Evolutionary conservation across 2,797 vertebrate genomes (phyloP).

Genomic region (Ambastaia sidthimunki): DNA sequence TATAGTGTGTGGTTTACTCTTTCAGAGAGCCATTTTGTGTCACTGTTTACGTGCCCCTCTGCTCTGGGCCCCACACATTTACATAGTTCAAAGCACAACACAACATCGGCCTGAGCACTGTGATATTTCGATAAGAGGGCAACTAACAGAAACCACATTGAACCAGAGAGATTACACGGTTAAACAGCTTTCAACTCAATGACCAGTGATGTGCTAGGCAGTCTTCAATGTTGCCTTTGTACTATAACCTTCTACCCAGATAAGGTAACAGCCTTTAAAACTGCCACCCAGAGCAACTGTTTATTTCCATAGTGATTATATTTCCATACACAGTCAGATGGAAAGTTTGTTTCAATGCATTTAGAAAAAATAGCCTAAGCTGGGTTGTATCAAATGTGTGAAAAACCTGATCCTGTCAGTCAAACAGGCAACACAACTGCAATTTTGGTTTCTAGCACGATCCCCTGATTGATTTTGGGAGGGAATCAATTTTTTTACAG

Average conservation of each 20-base stretch:
- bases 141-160: conserved; percentile 59
- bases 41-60: conserved; percentile 46
- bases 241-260: conserved; percentile 32
- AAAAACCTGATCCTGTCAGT: conserved; percentile 55
- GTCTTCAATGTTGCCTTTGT: conserved; percentile 38
- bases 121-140: conserved; percentile 40
- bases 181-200: neutral
- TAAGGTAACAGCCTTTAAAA: conserved; percentile 41
- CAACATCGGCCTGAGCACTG: neutral
- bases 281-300: conserved; percentile 48
- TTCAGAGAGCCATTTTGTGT: conserved; percentile 28
- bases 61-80: conserved; percentile 6
- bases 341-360: conserved; percentile 58
- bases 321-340: conserved; percentile 58
- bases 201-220: conserved; percentile 13
- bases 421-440: neutral
- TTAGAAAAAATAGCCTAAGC: conserved; percentile 42
- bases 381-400: conserved; percentile 59
- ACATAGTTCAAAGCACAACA: conserved; percentile 35
- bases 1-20: conserved; percentile 43
- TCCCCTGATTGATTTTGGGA: conserved; percentile 46
- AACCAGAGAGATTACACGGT: conserved; percentile 27
- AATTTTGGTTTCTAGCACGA: conserved; percentile 53
- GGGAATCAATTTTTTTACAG: neutral
- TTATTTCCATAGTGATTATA: conserved; percentile 64